Evolutionary conservation across 2,113 vertebrate genomes (phyloP).

Genomic region (Synchiropus splendidus): DNA sequence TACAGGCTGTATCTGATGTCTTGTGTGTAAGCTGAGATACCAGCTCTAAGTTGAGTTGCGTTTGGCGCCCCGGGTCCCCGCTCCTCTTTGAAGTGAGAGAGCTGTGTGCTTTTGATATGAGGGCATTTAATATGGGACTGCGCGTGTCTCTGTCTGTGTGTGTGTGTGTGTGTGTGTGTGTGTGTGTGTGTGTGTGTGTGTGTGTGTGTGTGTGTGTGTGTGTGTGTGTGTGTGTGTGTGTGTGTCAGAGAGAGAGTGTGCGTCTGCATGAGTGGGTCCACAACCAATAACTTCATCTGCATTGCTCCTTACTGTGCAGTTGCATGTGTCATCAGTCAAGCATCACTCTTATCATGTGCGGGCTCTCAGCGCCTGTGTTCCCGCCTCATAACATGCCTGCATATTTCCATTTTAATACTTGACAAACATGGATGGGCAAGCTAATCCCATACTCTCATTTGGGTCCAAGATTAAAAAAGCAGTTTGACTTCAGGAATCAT

Average conservation of each 20-base stretch:
- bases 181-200: constrained; percentile 1
- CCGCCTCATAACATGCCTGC: neutral
- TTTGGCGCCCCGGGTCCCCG: constrained; percentile 31
- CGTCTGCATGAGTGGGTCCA: neutral
- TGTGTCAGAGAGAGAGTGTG: too few species aligned
- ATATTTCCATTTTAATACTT: neutral
- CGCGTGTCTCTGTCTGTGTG: neutral
- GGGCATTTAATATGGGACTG: constrained; percentile 17
- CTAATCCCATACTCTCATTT: too few species aligned
- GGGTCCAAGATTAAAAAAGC: too few species aligned
- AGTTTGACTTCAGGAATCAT: too few species aligned
- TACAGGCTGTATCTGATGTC: neutral
- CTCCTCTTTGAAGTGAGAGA: constrained; percentile 39
- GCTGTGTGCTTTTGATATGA: constrained; percentile 33
- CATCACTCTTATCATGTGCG: neutral
- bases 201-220: neutral
- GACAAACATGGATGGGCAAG: neutral
- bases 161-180: constrained; percentile 1
- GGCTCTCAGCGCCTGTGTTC: neutral
- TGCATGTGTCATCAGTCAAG: neutral
- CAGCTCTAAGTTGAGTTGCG: constrained; percentile 10
- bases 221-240: neutral
- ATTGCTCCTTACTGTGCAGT: neutral
- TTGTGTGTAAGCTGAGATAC: constrained; percentile 10
- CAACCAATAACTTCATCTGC: neutral